Evolutionary conservation across 2,113 vertebrate genomes (phyloP), one percentile per base, ranked within the genome.

Genomic region (Pseudorhombus dupliciocellatus): DNA sequence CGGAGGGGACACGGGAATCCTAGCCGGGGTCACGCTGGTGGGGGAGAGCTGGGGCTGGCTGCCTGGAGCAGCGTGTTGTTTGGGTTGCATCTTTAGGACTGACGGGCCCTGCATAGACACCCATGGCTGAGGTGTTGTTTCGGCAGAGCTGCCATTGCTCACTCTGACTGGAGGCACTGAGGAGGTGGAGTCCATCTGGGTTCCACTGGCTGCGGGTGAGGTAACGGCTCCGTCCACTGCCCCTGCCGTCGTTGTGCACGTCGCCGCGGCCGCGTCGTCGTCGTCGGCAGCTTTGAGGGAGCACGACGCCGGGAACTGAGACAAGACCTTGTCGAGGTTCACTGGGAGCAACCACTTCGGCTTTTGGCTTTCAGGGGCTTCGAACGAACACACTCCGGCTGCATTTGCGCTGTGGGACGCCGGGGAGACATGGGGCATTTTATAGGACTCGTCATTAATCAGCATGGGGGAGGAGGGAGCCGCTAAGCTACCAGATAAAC

Each of bases 81-180:
- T 75, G 0, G 58, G 60, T 70, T 71, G 79, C 21, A 44, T 67
- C 72, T 68, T 80, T 57, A 77, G 81, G 25, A 64, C 60, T 15
- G 81, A 54, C 10, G 60, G 28, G 26, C 61, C 56, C 70, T 88
- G 88, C 76, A 86, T 60, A 67, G 72, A 82, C 77, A 66, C 73
- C 66, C 64, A 59, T 62, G 77, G 80, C 61, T 82, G 87, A 72
- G 82, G 63, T 59, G 75, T 60, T 55, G 54, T 59, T 75, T 69
- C 64, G 25, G 83, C 21, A 14, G 73, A 73, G 79, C 73, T 84
- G 58, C 81, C 78, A 46, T 89, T 92, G 65, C 67, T 73, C 55
- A 81, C 66, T 62, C 70, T 84, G 71, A 81, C 46, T 48, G 66
- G 79, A 92, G 90, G 85, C 88, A 90, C 84, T 82, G 85, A 84